Evolutionary conservation across 2,113 vertebrate genomes (phyloP).

Genomic region (Canis aureus): DNA sequence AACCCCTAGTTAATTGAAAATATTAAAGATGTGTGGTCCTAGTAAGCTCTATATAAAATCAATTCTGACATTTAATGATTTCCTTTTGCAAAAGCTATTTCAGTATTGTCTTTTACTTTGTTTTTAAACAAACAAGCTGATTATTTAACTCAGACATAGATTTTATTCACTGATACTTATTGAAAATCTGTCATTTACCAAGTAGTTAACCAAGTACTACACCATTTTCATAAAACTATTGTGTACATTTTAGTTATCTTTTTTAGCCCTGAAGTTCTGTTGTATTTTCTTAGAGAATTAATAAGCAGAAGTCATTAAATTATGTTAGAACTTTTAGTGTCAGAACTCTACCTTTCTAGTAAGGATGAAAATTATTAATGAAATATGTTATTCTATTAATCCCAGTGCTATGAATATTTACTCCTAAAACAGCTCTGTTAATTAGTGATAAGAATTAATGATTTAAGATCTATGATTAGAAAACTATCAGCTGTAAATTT

Average conservation of each 20-base stretch:
- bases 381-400: conserved; percentile 22
- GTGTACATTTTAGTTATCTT: neutral
- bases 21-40: conserved; percentile 19
- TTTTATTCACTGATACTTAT: neutral
- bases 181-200: neutral
- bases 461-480: conserved; percentile 26
- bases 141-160: neutral
- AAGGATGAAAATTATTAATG: conserved; percentile 51
- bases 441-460: neutral
- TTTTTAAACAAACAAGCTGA: conserved; percentile 26
- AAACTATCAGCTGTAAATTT: conserved; percentile 9
- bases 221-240: neutral
- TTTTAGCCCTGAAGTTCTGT: neutral
- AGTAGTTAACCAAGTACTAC: neutral
- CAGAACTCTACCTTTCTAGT: conserved; percentile 32
- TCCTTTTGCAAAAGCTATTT: conserved; percentile 55
- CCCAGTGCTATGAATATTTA: neutral
- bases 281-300: conserved; percentile 48
- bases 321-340: neutral
- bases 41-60: neutral
- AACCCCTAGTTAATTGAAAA: neutral
- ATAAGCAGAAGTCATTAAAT: conserved; percentile 36
- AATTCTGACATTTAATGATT: conserved; percentile 10
- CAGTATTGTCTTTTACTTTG: conserved; percentile 3
- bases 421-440: neutral